Conservation (phyloP, 2,888 invertebrate genomes). For the Catotricha subobsoleta region DNA sequence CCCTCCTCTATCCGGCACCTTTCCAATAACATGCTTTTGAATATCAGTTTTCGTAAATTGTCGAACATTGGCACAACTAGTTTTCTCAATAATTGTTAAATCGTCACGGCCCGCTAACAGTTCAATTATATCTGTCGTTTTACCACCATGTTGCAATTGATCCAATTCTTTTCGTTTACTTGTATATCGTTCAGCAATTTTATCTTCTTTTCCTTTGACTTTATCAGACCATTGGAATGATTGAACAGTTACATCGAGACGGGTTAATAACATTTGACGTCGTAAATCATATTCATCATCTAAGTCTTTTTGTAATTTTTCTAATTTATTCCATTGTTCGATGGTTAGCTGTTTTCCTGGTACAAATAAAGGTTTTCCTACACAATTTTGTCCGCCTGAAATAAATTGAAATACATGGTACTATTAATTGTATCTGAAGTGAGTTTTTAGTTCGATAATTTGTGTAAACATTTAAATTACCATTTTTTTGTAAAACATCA, state of each 20-base stretch:
- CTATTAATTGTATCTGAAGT: no score
- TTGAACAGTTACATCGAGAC: slow-evolving; percentile 89
- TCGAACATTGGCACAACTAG: slow-evolving; percentile 68
- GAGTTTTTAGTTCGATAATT: no score
- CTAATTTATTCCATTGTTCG: slow-evolving; percentile 67
- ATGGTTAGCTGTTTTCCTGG: slow-evolving; percentile 45
- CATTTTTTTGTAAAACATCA: slow-evolving; percentile 37
- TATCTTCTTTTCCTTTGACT: slow-evolving; percentile 51
- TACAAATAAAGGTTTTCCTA: slow-evolving; percentile 61
- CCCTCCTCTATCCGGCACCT: slow-evolving; percentile 91
- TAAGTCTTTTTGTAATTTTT: slow-evolving; percentile 50
- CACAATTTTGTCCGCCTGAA: slow-evolving; percentile 27
- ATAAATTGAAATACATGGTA: not conserved
- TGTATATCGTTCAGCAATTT: slow-evolving; percentile 42
- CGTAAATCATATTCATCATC: slow-evolving; percentile 66
- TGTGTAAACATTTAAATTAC: slow-evolving; percentile 8
- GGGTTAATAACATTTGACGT: slow-evolving; percentile 70
- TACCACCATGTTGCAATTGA: slow-evolving; percentile 21
- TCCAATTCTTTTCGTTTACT: slow-evolving; percentile 30
- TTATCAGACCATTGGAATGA: slow-evolving; percentile 91
- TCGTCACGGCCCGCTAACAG: slow-evolving; percentile 71
- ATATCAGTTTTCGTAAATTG: slow-evolving; percentile 69
- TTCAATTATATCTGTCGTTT: slow-evolving; percentile 49
- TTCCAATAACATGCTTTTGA: slow-evolving; percentile 76
- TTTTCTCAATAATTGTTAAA: slow-evolving; percentile 77